Evolutionary conservation across 1,140 invertebrate genomes (phyloP).

Genomic region (Gryon sp.): DNA sequence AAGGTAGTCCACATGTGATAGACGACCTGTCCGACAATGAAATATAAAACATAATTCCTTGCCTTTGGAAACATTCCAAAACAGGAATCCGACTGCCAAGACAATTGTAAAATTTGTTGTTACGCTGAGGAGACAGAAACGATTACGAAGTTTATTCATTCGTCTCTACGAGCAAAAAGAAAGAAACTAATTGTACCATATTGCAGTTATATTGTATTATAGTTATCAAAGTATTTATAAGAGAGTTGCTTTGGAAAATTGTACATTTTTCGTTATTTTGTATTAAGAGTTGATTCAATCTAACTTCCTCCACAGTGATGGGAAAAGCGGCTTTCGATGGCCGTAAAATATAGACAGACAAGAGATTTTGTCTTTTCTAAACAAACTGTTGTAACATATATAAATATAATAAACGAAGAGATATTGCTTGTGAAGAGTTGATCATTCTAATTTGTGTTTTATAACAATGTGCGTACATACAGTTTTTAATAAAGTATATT

Average conservation of each 20-base stretch:
- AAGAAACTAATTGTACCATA: slow-evolving; percentile 57
- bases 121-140: slow-evolving; percentile 17
- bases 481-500: slow-evolving; percentile 65
- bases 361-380: slow-evolving; percentile 42
- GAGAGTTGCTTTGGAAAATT: slow-evolving; percentile 64
- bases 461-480: slow-evolving; percentile 55
- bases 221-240: slow-evolving; percentile 65
- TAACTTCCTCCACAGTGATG: slow-evolving; percentile 19
- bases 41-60: slow-evolving; percentile 63
- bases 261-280: slow-evolving; percentile 66
- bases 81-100: slow-evolving; percentile 72
- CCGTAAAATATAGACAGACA: too few species aligned
- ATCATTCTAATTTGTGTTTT: slow-evolving; percentile 53
- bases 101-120: slow-evolving; percentile 60
- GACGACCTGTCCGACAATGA: slow-evolving; percentile 55
- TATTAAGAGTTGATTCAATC: slow-evolving; percentile 38
- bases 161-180: not conserved
- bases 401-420: slow-evolving; percentile 18
- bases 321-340: slow-evolving; percentile 25
- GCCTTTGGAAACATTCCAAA: slow-evolving; percentile 73
- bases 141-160: slow-evolving; percentile 15
- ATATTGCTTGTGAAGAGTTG: slow-evolving; percentile 42
- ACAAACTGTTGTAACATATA: slow-evolving; percentile 40
- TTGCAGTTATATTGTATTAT: slow-evolving; percentile 63
- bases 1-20: slow-evolving; percentile 79